Conservation (phyloP, 2,888 invertebrate species). For the Charanyca ferruginea region DNA sequence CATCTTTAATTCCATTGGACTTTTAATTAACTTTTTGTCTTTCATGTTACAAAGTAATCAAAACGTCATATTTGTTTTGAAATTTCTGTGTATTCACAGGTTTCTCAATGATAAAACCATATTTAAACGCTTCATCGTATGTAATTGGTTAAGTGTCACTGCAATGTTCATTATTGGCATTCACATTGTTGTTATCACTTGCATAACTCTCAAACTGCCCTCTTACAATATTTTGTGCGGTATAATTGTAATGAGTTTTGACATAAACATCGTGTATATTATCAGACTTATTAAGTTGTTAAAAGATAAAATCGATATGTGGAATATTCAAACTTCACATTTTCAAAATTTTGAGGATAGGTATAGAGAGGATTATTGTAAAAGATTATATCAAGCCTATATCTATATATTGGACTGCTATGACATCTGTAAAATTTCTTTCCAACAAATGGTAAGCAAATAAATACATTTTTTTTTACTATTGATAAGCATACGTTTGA, state of each 20-base stretch:
- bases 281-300: slow-evolving; percentile 20
- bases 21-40: too few species aligned
- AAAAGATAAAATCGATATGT: slow-evolving; percentile 35
- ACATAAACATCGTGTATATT: slow-evolving; percentile 29
- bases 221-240: not conserved
- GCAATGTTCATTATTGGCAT: not conserved
- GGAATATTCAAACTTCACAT: slow-evolving; percentile 23
- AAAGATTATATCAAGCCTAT: slow-evolving; percentile 20
- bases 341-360: not conserved
- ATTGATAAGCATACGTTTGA: too few species aligned
- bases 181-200: not conserved
- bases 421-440: slow-evolving; percentile 1
- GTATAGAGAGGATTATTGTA: not conserved
- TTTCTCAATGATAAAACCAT: too few species aligned
- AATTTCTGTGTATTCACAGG: too few species aligned
- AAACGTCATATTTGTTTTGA: too few species aligned
- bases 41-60: too few species aligned
- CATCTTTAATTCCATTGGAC: too few species aligned
- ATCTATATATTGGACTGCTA: slow-evolving; percentile 26
- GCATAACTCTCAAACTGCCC: not conserved
- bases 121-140: too few species aligned
- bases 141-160: slow-evolving; percentile 15
- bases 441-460: slow-evolving; percentile 7
- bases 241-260: not conserved
- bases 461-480: too few species aligned